Evolutionary conservation across 2,888 invertebrate genomes (phyloP).

Genomic region (Resseliella maxima): DNA sequence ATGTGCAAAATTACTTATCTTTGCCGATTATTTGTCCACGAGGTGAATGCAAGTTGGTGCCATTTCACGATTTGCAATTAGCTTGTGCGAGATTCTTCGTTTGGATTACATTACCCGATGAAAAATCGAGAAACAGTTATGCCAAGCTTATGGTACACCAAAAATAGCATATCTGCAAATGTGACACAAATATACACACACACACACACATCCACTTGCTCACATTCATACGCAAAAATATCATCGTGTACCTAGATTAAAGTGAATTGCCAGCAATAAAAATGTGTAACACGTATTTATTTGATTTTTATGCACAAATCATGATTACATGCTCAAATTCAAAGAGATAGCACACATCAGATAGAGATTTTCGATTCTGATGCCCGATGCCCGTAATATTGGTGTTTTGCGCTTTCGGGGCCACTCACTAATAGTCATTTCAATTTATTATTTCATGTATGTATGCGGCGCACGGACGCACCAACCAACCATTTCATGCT

Average conservation of each 20-base stretch:
- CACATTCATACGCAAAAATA: constrained; percentile 13
- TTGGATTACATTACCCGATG: neutral
- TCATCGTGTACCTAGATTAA: constrained; percentile 26
- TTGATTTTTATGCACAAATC: constrained; percentile 50
- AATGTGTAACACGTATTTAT: constrained; percentile 51
- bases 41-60: neutral
- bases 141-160: neutral
- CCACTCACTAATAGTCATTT: constrained; percentile 32
- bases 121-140: neutral
- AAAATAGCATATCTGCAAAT: neutral
- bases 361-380: neutral
- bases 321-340: constrained; percentile 8
- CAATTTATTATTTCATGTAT: constrained; percentile 36
- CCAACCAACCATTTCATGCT: too few species aligned
- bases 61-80: neutral
- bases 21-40: constrained; percentile 19
- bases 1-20: constrained; percentile 45
- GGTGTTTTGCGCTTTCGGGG: neutral
- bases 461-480: neutral
- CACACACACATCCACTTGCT: neutral
- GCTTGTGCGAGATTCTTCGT: neutral
- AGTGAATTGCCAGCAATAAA: constrained; percentile 43
- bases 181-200: neutral
- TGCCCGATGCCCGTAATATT: neutral
- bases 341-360: neutral